Evolutionary conservation across 2,888 invertebrate species (phyloP), one percentile per base, ranked within the genome.

Genomic region (Sarcophaga carnaria): DNA sequence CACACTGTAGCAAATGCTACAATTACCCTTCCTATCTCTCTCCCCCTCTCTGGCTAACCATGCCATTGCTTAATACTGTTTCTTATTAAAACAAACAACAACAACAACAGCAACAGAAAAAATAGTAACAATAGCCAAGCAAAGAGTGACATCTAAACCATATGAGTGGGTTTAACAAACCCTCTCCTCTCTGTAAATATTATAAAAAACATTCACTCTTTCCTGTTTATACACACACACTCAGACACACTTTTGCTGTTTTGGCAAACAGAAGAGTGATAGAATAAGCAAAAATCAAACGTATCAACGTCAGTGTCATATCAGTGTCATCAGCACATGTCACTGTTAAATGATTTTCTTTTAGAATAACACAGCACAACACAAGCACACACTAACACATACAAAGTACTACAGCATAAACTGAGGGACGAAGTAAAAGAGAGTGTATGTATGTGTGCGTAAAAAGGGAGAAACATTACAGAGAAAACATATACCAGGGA

Each of bases 271-370:
- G 54, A 54, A 54, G 54, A 54, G 47, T 20, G 14, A 27, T 64
- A 27, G 49, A 54, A 74, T 4, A 37, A 64, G 47, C 49, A 63
- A 81, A 49, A 75, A 82, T 79, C 81, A 67, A 77, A 62, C 78
- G 69, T 82, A 87, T 87, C 84, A 84, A 87, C 87, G 87, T 87
- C 87, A 87, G 84, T 87, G 80, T 86, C 83, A 81, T 83, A 86
- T 86, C 86, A 83, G 83, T 86, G 87, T 84, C 87, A 87, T 87
- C 87, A 87, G 87, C 87, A 87, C 87, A 87, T 87, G 87, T 87
- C 82, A 84, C 81, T 87, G 81, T 81, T 79, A 84, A 87, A 87
- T 87, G 77, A 86, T 87, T 87, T 87, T 84, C 84, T 74, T 78
- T 85, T 59, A 69, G 14, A 70, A 60, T 49, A 17, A 45, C 63